These are phyloP conservation scores for Cardiocondyla obscurior DNA, from an alignment of 1,140 invertebrate species.

Conservation along the genomic window DNA sequence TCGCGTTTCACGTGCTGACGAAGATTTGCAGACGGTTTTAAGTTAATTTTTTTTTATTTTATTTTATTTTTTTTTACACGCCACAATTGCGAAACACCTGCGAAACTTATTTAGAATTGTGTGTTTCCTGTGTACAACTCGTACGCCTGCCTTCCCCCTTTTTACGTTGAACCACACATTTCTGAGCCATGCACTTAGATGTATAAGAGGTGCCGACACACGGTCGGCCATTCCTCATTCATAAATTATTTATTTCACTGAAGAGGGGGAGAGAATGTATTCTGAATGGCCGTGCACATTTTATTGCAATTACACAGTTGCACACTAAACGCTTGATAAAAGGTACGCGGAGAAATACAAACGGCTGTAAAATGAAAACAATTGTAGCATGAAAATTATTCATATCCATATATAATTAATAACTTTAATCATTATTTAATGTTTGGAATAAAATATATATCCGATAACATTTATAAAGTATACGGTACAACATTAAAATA, in stretches of 20 bases:
- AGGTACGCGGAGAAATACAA: background rate
- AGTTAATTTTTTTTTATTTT: too few relatives aligned
- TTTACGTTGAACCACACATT: constrained; percentile 20
- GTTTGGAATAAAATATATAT: background rate
- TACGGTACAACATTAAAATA: background rate
- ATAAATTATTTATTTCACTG: constrained; percentile 72
- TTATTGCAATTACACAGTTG: constrained; percentile 33
- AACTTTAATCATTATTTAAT: constrained; percentile 20
- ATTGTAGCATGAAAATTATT: constrained; percentile 4
- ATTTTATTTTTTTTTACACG: constrained; percentile 57
- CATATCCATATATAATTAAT: background rate
- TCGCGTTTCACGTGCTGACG: background rate
- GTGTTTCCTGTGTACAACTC: constrained; percentile 47
- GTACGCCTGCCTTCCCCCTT: constrained; percentile 54
- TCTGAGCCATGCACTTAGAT: constrained; percentile 40
- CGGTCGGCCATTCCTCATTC: constrained; percentile 70
- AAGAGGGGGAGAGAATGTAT: background rate
- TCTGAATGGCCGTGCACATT: constrained; percentile 8
- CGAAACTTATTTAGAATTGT: constrained; percentile 61
- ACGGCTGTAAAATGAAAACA: background rate
- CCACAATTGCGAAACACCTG: constrained; percentile 58
- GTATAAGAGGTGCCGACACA: constrained; percentile 37
- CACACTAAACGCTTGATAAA: constrained; percentile 23
- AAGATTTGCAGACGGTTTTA: background rate
- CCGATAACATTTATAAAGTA: background rate